Evolutionary conservation across 2,888 invertebrate species (phyloP).

Genomic region (Pollenia griseotomentosa): DNA sequence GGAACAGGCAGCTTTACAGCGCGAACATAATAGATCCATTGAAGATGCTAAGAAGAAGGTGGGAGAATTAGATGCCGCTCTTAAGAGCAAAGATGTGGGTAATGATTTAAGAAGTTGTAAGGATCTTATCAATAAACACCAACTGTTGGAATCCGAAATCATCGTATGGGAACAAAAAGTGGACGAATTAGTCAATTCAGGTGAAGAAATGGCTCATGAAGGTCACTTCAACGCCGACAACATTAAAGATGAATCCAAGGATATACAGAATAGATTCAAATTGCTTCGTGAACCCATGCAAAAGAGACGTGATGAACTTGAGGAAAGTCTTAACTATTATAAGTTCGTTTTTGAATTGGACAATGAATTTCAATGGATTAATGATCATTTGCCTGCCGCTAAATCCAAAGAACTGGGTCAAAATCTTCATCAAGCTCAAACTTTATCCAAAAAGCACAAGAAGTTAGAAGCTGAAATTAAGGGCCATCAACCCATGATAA

Average conservation of each 20-base stretch:
- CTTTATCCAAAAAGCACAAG: constrained; percentile 95
- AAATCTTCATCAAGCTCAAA: constrained; percentile 96
- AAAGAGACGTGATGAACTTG: constrained; percentile 90
- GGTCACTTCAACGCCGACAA: constrained; percentile 97
- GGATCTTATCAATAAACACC: constrained; percentile 94
- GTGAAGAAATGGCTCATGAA: constrained; percentile 95
- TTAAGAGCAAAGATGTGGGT: constrained; percentile 93
- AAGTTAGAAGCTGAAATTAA: constrained; percentile 95
- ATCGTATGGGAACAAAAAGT: constrained; percentile 93
- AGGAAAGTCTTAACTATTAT: constrained; percentile 92
- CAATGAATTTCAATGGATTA: constrained; percentile 97
- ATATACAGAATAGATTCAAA: constrained; percentile 89
- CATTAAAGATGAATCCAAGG: constrained; percentile 91
- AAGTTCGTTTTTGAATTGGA: constrained; percentile 97
- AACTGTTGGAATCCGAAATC: constrained; percentile 94
- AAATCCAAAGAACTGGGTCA: constrained; percentile 90
- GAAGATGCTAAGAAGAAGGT: constrained; percentile 95
- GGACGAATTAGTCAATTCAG: constrained; percentile 90
- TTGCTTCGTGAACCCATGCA: constrained; percentile 90
- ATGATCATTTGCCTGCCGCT: constrained; percentile 93
- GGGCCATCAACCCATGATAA: constrained; percentile 93
- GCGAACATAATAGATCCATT: constrained; percentile 90
- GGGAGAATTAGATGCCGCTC: constrained; percentile 91
- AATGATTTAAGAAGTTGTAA: constrained; percentile 96
- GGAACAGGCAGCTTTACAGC: constrained; percentile 94